Conservation (phyloP, 2,797 vertebrate genomes). For the Bucorvus abyssinicus region DNA sequence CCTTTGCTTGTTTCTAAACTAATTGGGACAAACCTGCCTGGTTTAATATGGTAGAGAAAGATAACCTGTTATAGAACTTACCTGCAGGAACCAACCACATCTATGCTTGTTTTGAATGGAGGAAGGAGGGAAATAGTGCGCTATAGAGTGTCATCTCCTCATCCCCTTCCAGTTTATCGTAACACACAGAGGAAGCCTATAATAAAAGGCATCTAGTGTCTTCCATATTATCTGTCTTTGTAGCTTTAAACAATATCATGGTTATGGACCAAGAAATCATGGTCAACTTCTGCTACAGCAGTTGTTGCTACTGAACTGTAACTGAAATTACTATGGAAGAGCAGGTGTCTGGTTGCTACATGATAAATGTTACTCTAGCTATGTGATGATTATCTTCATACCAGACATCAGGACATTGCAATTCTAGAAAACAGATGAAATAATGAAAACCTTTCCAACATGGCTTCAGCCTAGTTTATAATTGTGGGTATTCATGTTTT, state of each 20-base stretch:
- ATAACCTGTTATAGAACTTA: background rate
- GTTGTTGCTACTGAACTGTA: background rate
- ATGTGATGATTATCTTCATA: background rate
- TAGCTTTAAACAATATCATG: background rate
- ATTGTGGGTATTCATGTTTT: background rate
- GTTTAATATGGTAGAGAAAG: background rate
- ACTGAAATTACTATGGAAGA: background rate
- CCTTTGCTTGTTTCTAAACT: background rate
- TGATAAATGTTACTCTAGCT: background rate
- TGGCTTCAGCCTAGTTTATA: background rate
- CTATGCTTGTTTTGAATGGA: background rate
- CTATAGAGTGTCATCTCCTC: background rate
- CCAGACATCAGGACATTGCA: background rate
- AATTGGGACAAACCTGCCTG: background rate
- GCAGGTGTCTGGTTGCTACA: background rate
- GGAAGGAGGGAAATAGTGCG: background rate
- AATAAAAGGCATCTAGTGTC: background rate
- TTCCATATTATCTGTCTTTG: background rate
- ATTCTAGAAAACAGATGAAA: background rate
- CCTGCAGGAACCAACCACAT: background rate
- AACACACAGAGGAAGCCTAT: background rate
- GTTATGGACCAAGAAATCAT: background rate
- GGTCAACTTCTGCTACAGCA: background rate
- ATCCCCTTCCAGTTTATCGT: background rate
- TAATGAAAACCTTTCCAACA: background rate